phyloP scores from a whole-genome alignment of 2,888 invertebrate species.

The Tinea semifulvella region DNA sequence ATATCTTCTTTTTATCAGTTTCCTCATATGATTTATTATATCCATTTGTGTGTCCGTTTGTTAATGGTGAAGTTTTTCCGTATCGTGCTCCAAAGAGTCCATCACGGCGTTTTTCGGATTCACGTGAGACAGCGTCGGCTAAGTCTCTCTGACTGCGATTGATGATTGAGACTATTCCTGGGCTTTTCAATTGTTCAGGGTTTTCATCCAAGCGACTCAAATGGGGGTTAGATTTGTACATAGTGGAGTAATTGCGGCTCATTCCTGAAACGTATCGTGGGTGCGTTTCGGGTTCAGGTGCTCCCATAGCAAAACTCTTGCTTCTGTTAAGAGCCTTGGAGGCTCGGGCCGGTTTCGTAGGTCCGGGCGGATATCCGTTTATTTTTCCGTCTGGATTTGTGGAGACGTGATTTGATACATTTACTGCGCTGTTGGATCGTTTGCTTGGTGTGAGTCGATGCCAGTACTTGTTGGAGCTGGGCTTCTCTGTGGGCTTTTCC shows the following conservation, averaged over 20 bases:
- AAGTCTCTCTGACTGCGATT: constrained; percentile 85
- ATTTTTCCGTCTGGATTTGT: constrained; percentile 44
- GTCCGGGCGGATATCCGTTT: constrained; percentile 66
- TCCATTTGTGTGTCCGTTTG: constrained; percentile 57
- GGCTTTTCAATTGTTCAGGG: constrained; percentile 80
- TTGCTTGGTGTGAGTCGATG: constrained; percentile 62
- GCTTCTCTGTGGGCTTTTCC: constrained; percentile 51
- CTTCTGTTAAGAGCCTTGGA: constrained; percentile 82
- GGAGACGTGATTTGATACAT: constrained; percentile 58
- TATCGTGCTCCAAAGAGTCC: constrained; percentile 65
- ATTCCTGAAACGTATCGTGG: constrained; percentile 55
- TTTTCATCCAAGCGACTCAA: constrained; percentile 75
- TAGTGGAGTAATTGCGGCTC: constrained; percentile 61
- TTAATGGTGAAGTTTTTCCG: constrained; percentile 61
- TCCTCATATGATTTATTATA: constrained; percentile 53
- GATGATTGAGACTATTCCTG: constrained; percentile 86
- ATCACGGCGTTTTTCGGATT: constrained; percentile 60
- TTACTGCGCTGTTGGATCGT: constrained; percentile 70
- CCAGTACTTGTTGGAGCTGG: constrained; percentile 54
- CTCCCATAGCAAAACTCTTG: constrained; percentile 87
- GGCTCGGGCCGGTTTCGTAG: constrained; percentile 81
- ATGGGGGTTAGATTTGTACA: constrained; percentile 83
- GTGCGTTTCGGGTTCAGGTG: constrained; percentile 60
- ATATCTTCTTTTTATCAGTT: constrained; percentile 72
- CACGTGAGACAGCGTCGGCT: constrained; percentile 67